Evolutionary conservation across 2,113 vertebrate species (phyloP).

Genomic region (Sorex fumeus): DNA sequence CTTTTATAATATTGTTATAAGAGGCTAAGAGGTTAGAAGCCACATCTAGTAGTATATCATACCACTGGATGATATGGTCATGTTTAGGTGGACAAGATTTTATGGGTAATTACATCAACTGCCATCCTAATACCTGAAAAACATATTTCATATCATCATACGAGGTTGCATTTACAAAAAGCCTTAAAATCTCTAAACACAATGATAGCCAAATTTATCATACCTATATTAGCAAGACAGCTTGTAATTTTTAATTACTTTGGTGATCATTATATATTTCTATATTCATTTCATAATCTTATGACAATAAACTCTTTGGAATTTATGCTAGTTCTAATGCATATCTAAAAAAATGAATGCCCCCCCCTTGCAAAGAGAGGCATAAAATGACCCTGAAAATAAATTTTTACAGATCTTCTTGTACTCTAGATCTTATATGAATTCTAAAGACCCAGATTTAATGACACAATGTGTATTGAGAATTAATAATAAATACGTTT

Average conservation of each 20-base stretch:
- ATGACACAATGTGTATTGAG: not conserved
- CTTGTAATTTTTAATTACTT: constrained; percentile 39
- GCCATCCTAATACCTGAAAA: not conserved
- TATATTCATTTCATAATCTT: no score
- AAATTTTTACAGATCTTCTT: not conserved
- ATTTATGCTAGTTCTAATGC: not conserved
- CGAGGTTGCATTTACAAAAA: not conserved
- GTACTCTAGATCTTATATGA: not conserved
- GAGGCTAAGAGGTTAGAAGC: constrained; percentile 11
- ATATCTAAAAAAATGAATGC: not conserved
- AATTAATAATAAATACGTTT: not conserved
- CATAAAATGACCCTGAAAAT: constrained; percentile 29
- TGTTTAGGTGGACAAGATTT: not conserved
- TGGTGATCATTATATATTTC: not conserved
- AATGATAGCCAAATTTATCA: constrained; percentile 28
- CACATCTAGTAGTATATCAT: not conserved
- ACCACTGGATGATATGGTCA: constrained; percentile 25
- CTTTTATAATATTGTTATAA: constrained; percentile 49
- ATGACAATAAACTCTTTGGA: not conserved
- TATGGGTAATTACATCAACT: not conserved
- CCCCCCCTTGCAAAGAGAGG: not conserved
- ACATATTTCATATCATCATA: not conserved
- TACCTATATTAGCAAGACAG: not conserved
- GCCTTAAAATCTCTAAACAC: not conserved
- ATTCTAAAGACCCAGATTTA: constrained; percentile 1